Evolutionary conservation across 2,888 invertebrate species (phyloP), one percentile per base, ranked within the genome.

Genomic region (Pantelozetes paolii): DNA sequence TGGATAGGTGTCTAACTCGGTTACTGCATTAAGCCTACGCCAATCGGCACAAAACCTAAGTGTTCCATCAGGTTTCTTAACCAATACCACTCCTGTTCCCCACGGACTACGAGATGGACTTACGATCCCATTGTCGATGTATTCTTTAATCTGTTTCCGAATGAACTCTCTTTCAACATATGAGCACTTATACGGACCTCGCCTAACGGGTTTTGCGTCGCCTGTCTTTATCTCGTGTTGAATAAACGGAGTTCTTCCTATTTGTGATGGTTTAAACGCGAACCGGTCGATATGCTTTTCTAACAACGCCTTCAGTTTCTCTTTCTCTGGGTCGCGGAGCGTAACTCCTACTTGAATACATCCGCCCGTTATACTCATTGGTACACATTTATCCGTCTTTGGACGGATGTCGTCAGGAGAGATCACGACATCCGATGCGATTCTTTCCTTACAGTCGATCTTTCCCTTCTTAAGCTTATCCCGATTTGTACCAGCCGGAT

Each of bases 1-100:
- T 11, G 71, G 71, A 18, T 71, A 71, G 9, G 42, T 23, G 18
- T 48, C 30, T 6, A 30, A 30, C n/a, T 45, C 50, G 5, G 71
- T 71, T 3, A 30, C 45, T 11, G 54, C 54, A 26, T 71, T 71
- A 6, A 71, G 23, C 3, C 9, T 8, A 28, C 71, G 36, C 42
- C 36, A 71, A 48, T 71, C 71, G 15, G 18, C 20, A n/a, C 71
- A 71, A 20, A 71, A 71, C 3, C 71, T 3, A 30, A 26, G 18
- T 18, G 50, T 20, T 2, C 71, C 50, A 26, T 71, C 71, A 9
- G 36, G 11, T 48, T 71, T 71, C 45, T 30, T 36, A 1, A 71
- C 71, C 71, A 71, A n/a, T 26, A 71, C 48, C 9, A 71, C 26
- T 20, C 40, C 40, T 6, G 48, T 20, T 9, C 40, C 54, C 42